phyloP scores from a whole-genome alignment of 2,113 vertebrate genomes.

The Pygoscelis antarcticus region DNA sequence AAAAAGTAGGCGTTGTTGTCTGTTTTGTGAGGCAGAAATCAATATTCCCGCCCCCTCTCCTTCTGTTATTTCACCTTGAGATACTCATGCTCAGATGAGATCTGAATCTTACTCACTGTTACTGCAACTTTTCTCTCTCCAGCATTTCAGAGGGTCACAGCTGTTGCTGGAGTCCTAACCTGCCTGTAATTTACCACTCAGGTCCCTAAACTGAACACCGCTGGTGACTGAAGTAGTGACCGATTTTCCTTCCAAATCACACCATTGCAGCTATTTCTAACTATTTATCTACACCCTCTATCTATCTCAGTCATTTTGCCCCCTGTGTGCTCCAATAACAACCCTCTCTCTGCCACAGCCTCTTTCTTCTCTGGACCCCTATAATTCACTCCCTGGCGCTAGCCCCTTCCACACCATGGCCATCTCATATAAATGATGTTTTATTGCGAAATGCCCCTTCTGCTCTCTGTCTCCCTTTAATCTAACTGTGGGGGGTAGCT shows the following conservation, averaged over 20 bases:
- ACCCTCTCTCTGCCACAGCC: not conserved
- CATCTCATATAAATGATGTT: not conserved
- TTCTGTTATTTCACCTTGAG: conserved; percentile 61
- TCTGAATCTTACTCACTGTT: conserved; percentile 47
- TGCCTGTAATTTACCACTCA: conserved; percentile 34
- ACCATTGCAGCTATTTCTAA: not conserved
- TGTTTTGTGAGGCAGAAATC: conserved; percentile 66
- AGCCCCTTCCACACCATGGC: not conserved
- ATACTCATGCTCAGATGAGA: conserved; percentile 44
- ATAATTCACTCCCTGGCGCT: conserved; percentile 24
- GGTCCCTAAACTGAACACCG: not conserved
- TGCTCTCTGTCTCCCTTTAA: not conserved
- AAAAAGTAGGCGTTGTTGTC: conserved; percentile 66
- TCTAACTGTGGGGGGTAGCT: not conserved
- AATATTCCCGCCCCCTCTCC: conserved; percentile 60
- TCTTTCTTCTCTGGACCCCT: conserved; percentile 4
- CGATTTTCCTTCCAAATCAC: conserved; percentile 35
- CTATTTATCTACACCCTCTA: conserved; percentile 10
- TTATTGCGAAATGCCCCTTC: not conserved
- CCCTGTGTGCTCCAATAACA: conserved; percentile 38
- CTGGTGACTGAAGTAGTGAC: not conserved
- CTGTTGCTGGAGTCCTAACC: not conserved
- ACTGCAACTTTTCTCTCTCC: conserved; percentile 15
- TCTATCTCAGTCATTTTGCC: conserved; percentile 3
- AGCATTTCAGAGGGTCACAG: conserved; percentile 25